phyloP scores from a whole-genome alignment of 2,113 vertebrate genomes.

The Lophotis ruficrista region DNA sequence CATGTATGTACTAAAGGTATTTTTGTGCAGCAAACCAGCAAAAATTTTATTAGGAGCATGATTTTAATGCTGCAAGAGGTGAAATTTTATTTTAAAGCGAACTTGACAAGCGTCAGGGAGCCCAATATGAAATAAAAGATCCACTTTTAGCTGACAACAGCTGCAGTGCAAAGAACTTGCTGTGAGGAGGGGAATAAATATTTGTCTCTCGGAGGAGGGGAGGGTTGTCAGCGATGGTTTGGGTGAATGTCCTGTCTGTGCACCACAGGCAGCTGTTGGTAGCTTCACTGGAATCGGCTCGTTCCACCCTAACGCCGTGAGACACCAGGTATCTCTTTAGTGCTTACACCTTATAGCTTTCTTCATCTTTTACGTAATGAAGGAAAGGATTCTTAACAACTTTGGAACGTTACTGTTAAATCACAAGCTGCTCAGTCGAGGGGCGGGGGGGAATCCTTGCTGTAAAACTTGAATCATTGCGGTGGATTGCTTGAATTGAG shows the following conservation, averaged over 20 bases:
- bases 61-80: not conserved
- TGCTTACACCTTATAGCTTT: not conserved
- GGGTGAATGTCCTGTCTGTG: not conserved
- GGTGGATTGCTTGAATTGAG: not conserved
- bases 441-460: not conserved
- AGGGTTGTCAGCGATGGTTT: not conserved
- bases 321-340: not conserved
- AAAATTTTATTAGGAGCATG: not conserved
- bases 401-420: not conserved
- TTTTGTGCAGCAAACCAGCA: not conserved
- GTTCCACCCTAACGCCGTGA: not conserved
- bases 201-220: not conserved
- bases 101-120: not conserved
- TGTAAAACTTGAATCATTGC: not conserved
- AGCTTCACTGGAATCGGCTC: not conserved
- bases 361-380: not conserved
- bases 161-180: not conserved
- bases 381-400: not conserved
- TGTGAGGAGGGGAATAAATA: not conserved
- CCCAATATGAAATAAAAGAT: not conserved
- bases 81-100: not conserved
- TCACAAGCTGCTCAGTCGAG: not conserved
- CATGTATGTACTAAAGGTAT: accelerated
- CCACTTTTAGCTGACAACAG: not conserved
- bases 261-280: not conserved